These are phyloP conservation scores for Reticulitermes lucifugus DNA, from an alignment of 2,888 invertebrate genomes.

Conservation along the genomic window DNA sequence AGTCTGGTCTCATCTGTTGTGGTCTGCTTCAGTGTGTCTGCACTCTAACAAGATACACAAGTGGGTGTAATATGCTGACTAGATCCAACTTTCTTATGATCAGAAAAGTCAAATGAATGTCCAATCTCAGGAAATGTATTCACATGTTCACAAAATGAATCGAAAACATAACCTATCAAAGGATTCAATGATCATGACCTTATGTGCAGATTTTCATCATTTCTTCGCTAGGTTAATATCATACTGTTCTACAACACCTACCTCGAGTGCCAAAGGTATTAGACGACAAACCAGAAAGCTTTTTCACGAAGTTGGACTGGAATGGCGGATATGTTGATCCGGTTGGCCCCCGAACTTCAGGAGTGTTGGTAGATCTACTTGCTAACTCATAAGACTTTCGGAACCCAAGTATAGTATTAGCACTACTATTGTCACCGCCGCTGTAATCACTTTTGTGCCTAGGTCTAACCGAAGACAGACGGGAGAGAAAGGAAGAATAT, in stretches of 20 bases:
- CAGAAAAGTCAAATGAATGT: no score
- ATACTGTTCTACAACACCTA: background rate
- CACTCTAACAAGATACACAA: no score
- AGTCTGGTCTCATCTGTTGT: no score
- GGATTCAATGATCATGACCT: background rate
- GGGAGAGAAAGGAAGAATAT: background rate
- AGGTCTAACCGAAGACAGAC: conserved; percentile 5
- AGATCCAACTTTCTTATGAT: no score
- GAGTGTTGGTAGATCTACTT: background rate
- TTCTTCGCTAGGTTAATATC: background rate
- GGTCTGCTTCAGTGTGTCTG: no score
- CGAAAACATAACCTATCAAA: no score
- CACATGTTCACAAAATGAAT: no score
- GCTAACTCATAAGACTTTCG: background rate
- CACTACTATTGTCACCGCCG: conserved; percentile 7
- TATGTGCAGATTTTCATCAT: background rate
- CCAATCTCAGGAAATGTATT: no score
- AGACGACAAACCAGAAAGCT: background rate
- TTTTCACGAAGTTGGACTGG: conserved; percentile 23
- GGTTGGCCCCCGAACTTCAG: background rate
- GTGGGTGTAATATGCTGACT: no score
- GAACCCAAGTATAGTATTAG: conserved; percentile 2
- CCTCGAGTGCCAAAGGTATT: background rate
- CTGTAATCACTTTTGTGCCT: background rate
- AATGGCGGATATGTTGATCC: background rate